phyloP scores from a whole-genome alignment of 2,888 invertebrate genomes.

The Drosophila subquinaria region DNA sequence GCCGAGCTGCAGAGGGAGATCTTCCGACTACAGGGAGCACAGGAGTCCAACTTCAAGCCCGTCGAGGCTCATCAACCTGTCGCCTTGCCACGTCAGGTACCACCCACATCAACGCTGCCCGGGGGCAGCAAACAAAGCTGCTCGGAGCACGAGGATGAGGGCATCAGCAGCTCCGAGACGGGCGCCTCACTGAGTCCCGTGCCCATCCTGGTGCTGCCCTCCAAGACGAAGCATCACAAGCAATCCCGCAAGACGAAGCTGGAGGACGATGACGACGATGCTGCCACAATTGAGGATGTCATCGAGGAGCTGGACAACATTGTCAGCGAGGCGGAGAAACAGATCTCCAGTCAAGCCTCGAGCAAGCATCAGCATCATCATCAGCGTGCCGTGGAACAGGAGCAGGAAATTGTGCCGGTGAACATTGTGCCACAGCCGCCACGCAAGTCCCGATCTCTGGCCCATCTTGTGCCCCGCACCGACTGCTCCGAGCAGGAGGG shows the following conservation, averaged over 20 bases:
- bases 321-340: slow-evolving; percentile 93
- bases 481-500: slow-evolving; percentile 85
- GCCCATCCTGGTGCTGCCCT: slow-evolving; percentile 85
- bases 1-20: slow-evolving; percentile 91
- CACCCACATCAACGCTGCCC: slow-evolving; percentile 62
- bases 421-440: slow-evolving; percentile 93
- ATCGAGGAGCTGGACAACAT: slow-evolving; percentile 94
- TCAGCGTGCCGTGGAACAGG: slow-evolving; percentile 76
- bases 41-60: slow-evolving; percentile 83
- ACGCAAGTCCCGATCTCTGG: slow-evolving; percentile 90
- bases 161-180: slow-evolving; percentile 93
- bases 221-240: slow-evolving; percentile 73
- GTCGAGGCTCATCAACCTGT: slow-evolving; percentile 83
- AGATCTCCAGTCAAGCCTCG: slow-evolving; percentile 82
- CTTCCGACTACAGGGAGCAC: slow-evolving; percentile 86
- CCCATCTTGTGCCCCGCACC: slow-evolving; percentile 89
- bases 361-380: slow-evolving; percentile 54
- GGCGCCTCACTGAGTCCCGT: slow-evolving; percentile 91
- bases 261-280: slow-evolving; percentile 85
- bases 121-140: slow-evolving; percentile 86
- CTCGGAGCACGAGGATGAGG: slow-evolving; percentile 94
- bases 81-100: slow-evolving; percentile 84
- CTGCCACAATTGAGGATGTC: slow-evolving; percentile 94
- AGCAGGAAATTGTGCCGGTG: slow-evolving; percentile 91
- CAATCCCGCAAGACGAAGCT: slow-evolving; percentile 47